Evolutionary conservation across 2,113 vertebrate species (phyloP).

Genomic region (Lanius ludovicianus): DNA sequence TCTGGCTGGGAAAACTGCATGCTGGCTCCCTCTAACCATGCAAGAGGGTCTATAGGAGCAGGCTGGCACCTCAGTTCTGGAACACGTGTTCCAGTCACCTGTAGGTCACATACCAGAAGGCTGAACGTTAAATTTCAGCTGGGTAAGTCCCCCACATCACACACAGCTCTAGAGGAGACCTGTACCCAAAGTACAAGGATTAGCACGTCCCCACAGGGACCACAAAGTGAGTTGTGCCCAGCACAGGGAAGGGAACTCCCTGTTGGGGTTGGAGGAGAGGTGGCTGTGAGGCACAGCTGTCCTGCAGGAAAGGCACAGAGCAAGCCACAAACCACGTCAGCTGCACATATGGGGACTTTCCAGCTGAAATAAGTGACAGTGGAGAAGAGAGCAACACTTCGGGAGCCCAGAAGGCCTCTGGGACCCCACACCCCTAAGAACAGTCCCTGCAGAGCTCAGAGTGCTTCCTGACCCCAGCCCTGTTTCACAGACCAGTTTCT

Average conservation of each 20-base stretch:
- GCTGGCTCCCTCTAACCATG: not conserved
- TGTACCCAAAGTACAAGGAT: not conserved
- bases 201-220: rapidly evolving
- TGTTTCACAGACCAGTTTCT: not conserved
- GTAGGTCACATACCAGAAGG: not conserved
- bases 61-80: not conserved
- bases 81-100: not conserved
- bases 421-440: rapidly evolving
- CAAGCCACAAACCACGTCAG: rapidly evolving
- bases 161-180: not conserved
- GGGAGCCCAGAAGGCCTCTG: not conserved
- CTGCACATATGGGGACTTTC: not conserved
- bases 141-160: not conserved
- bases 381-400: not conserved
- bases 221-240: not conserved
- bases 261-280: not conserved
- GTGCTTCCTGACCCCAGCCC: not conserved
- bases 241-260: not conserved
- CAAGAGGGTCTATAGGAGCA: not conserved
- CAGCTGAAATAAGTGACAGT: not conserved
- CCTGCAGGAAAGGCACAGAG: not conserved
- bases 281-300: not conserved
- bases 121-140: not conserved
- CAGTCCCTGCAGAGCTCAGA: not conserved
- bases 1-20: not conserved